Evolutionary conservation across 2,888 invertebrate species (phyloP).

Genomic region (Pantelozetes paolii): DNA sequence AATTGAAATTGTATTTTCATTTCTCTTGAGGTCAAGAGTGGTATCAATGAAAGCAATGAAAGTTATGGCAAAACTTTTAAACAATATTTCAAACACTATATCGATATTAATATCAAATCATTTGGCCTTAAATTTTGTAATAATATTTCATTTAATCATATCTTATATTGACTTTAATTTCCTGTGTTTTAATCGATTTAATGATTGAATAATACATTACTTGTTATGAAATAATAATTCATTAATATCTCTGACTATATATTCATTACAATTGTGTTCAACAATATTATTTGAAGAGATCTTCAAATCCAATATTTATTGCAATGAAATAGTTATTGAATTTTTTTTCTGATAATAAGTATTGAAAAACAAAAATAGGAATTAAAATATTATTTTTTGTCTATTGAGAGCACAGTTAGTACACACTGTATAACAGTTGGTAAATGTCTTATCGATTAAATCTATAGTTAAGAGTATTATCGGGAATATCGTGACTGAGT

Average conservation of each 20-base stretch:
- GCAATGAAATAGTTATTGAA: neutral
- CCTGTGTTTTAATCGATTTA: neutral
- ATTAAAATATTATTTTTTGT: no score
- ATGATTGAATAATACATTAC: neutral
- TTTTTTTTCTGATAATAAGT: no score
- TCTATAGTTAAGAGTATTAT: conserved; percentile 23
- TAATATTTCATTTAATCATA: neutral
- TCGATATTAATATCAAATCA: neutral
- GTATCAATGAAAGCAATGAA: conserved; percentile 14
- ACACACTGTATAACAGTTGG: neutral
- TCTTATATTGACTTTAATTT: neutral
- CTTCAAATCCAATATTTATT: neutral
- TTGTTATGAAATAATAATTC: no score
- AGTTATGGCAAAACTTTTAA: neutral
- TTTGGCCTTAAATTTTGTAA: neutral
- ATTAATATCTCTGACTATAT: no score
- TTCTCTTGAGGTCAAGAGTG: conserved; percentile 13
- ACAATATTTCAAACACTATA: neutral
- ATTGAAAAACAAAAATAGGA: no score
- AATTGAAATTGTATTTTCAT: neutral
- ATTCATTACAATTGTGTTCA: neutral
- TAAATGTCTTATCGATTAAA: neutral
- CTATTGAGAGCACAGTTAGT: no score
- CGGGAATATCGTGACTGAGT: conserved; percentile 31
- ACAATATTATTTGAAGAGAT: neutral